Evolutionary conservation across 2,888 invertebrate species (phyloP), one percentile per base, ranked within the genome.

Genomic region (Pterostichus madidus): DNA sequence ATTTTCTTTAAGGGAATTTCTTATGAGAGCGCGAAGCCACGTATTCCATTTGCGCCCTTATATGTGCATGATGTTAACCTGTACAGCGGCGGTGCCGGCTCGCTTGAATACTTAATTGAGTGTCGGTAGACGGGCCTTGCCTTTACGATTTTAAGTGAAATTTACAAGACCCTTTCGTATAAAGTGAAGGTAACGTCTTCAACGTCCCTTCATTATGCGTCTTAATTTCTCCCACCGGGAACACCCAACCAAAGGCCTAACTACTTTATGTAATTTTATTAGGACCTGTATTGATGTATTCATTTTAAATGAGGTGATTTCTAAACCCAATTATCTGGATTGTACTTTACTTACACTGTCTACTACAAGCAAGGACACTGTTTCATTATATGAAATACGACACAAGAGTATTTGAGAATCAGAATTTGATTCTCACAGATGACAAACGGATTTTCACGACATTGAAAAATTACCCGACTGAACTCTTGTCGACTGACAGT

Each of bases 61-160:
- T 56, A 53, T 77, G 53, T 77, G 56, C 56, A 56, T 56, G 49
- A 75, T 75, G 75, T 75, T 24, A 75, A 75, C 68, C 68, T 13
- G 71, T 46, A 71, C 71, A 46, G 46, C 59, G 49, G 11, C 59
- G 59, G n/a, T 10, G 13, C 53, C 53, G 15, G 53, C 35, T 11
- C 68, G 68, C 31, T 56, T 77, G 76, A 77, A 77, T 77, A 56
- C 76, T 77, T 77, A 77, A 77, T 77, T 77, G 76, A 77, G 76
- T 77, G 76, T 31, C 76, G 76, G 76, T 77, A 77, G 76, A 56
- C 53, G 76, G 76, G 76, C 13, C 52, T n/a, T 17, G 76, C 76
- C 53, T 77, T 77, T 77, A 56, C 76, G 76, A 77, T 77, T 77
- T 77, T 77, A 77, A 77, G 76, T 77, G 76, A 77, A 77, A 77